These are phyloP conservation scores for Malthinus flaveolus DNA, from an alignment of 2,888 invertebrate species.

Conservation along the genomic window DNA sequence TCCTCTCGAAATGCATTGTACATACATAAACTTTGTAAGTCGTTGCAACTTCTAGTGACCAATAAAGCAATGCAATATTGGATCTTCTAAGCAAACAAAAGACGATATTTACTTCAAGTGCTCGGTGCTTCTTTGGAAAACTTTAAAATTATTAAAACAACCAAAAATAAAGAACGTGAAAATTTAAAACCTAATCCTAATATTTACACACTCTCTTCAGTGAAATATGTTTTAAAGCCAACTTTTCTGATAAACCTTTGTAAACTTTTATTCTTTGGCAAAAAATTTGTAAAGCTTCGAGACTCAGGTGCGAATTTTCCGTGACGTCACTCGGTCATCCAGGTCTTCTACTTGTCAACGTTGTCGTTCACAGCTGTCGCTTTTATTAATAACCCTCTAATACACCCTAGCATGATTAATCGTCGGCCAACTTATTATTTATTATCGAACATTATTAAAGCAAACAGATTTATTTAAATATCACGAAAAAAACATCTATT, in stretches of 20 bases:
- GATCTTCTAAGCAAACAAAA: no score
- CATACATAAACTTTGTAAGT: no score
- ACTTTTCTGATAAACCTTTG: slow-evolving; percentile 26
- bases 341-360: slow-evolving; percentile 26
- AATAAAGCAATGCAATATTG: no score
- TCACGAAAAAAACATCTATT: background rate
- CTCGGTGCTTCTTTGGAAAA: no score
- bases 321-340: slow-evolving; percentile 23
- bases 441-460: slow-evolving; percentile 20
- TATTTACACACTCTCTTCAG: background rate
- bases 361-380: slow-evolving; percentile 21
- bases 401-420: slow-evolving; percentile 22
- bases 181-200: background rate
- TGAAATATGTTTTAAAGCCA: slow-evolving; percentile 25
- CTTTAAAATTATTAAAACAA: no score
- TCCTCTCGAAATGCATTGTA: no score
- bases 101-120: no score
- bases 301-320: slow-evolving; percentile 23
- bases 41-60: no score
- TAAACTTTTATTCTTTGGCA: slow-evolving; percentile 20
- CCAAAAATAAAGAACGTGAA: no score
- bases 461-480: slow-evolving; percentile 5
- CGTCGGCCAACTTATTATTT: slow-evolving; percentile 18
- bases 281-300: slow-evolving; percentile 16
- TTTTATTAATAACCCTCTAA: slow-evolving; percentile 23